Evolutionary conservation across 2,797 vertebrate genomes (phyloP), one percentile per base, ranked within the genome.

Genomic region (Malurus splendens): DNA sequence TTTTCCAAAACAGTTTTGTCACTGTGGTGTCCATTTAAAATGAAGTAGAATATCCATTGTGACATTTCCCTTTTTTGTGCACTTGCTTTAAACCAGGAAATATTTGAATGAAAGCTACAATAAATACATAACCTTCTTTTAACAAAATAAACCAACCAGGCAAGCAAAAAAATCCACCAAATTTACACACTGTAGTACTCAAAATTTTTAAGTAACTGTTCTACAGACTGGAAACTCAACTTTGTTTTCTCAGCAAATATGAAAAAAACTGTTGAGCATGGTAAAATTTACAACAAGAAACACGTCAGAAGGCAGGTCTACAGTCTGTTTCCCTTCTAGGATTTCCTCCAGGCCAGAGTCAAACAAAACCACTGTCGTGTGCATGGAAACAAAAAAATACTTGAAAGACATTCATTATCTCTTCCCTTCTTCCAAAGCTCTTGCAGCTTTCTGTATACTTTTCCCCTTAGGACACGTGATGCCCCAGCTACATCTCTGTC

Each of bases 11-110:
- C 47, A 90, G 44, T 65, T 90, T 89, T 82, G 79, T 83, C 79
- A 68, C 62, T 60, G 27, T 50, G 39, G 19, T 70, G 66, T 85
- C 70, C 42, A 80, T 92, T 93, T 90, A 90, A 81, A 90, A 85
- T 50, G 28, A 65, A 92, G 61, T 27, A 91, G 48, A 93, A 90
- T 87, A 81, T 75, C 92, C 82, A 92, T 93, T 95, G 95, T 92
- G 82, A 92, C 60, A 78, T 67, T 94, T 95, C 93, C 93, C 39
- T 90, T 91, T 90, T 92, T 90, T 92, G 86, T 89, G 62, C 45
- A 45, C 23, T 91, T 89, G 76, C 57, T 82, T 87, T 65, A 68
- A 89, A 65, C 45, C 77, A 92, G 92, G 94, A 95, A 95, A 67
- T 62, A 89, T 70, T 13, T 81, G 48, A 90, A 89, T 91, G 70